A percentile compares a stretch with the other conserved stretches of the same genome.
Evolutionary conservation across 2,113 vertebrate species (phyloP).

Genomic region (Corydoras sp.): DNA sequence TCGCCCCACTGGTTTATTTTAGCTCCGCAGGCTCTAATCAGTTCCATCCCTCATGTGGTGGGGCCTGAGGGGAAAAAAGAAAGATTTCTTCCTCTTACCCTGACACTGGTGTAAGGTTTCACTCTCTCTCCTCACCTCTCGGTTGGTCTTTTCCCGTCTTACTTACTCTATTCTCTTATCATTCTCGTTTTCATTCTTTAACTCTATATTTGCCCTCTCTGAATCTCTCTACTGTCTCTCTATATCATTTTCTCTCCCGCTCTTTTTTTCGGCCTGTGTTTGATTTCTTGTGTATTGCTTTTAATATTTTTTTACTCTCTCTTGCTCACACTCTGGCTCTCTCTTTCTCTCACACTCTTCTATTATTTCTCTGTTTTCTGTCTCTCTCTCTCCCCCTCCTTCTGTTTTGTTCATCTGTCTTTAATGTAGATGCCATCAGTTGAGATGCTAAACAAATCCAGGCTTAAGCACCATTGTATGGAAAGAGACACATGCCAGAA

Average conservation of each 20-base stretch:
- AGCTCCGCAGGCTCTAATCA: slow-evolving; percentile 46
- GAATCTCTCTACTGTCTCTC: no score
- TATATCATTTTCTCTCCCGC: no score
- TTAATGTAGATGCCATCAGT: not conserved
- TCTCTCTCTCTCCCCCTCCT: not conserved
- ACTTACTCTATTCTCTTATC: slow-evolving; percentile 26
- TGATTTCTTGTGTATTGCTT: no score
- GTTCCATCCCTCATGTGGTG: slow-evolving; percentile 40
- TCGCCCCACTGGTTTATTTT: slow-evolving; percentile 43
- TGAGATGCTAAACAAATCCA: slow-evolving; percentile 1
- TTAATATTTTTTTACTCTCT: no score
- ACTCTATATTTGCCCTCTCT: no score
- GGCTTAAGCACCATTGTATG: no score
- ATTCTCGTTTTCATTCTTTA: slow-evolving; percentile 54
- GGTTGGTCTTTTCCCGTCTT: slow-evolving; percentile 4
- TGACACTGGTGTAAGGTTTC: slow-evolving; percentile 22
- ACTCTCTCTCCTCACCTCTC: not conserved
- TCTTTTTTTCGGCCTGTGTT: no score
- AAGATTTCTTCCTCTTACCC: slow-evolving; percentile 17
- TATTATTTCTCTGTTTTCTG: no score
- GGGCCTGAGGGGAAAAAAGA: slow-evolving; percentile 23
- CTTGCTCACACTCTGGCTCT: not conserved
- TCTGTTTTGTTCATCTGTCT: not conserved
- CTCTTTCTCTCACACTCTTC: not conserved
- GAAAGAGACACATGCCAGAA: slow-evolving; percentile 3